phyloP scores from a whole-genome alignment of 2,113 vertebrate species.

The Mesitornis unicolor region DNA sequence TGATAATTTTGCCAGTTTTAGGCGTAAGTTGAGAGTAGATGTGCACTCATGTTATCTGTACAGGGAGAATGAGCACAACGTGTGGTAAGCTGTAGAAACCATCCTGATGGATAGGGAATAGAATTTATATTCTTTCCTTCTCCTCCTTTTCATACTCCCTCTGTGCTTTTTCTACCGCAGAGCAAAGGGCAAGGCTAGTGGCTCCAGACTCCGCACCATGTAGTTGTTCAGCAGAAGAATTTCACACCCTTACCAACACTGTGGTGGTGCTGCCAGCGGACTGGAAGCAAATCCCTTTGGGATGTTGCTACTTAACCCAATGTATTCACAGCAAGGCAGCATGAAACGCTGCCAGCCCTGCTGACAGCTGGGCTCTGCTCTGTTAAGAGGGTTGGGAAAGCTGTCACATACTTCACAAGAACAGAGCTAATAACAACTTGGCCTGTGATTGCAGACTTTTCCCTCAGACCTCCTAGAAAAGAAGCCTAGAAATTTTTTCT shows the following conservation, averaged over 20 bases:
- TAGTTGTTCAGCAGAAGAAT: background rate
- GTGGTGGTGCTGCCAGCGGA: background rate
- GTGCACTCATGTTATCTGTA: background rate
- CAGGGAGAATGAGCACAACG: rapidly evolving
- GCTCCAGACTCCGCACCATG: background rate
- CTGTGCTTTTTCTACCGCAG: background rate
- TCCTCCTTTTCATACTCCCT: background rate
- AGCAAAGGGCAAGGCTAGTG: background rate
- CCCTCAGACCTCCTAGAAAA: background rate
- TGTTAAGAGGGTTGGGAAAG: background rate
- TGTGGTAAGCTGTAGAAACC: background rate
- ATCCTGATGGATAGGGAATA: background rate
- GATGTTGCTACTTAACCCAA: conserved; percentile 1
- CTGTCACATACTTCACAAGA: background rate
- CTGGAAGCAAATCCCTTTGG: background rate
- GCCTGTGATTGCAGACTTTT: background rate
- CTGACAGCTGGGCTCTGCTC: conserved; percentile 12
- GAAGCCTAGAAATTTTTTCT: background rate
- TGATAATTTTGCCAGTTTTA: background rate
- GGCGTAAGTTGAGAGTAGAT: background rate
- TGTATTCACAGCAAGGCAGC: background rate
- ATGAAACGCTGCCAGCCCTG: background rate
- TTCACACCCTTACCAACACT: background rate
- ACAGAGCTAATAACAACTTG: background rate
- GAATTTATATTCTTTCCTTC: background rate